Conservation (phyloP, 92 coral and sea anemone genomes). For the Zoanthus gigantus region DNA sequence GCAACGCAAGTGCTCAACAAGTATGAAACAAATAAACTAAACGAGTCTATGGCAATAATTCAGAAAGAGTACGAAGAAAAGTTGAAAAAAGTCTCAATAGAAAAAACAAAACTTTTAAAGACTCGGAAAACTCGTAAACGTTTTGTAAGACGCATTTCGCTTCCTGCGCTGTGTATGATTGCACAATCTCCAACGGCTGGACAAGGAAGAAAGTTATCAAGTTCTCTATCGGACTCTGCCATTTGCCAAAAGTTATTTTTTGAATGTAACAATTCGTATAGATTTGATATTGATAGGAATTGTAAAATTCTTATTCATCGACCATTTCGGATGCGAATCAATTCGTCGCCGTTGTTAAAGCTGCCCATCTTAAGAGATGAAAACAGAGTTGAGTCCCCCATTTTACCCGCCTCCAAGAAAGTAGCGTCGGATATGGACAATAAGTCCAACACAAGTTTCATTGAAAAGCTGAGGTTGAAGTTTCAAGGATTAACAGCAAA, state of each 20-base stretch:
- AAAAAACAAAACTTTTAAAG: constrained; percentile 30
- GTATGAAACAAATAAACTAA: constrained; percentile 22
- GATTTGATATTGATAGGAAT: neutral
- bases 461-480: constrained; percentile 19
- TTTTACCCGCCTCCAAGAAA: neutral
- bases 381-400: constrained; percentile 2
- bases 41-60: constrained; percentile 30
- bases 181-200: neutral
- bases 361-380: constrained; percentile 13
- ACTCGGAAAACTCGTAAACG: neutral
- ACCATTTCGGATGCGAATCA: constrained; percentile 2
- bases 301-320: neutral
- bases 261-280: constrained; percentile 4
- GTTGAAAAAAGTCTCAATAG: constrained; percentile 30
- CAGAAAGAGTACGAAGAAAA: constrained; percentile 34
- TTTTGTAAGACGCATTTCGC: constrained; percentile 32
- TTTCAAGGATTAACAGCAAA: constrained; percentile 8
- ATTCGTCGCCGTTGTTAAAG: constrained; percentile 25
- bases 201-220: constrained; percentile 13
- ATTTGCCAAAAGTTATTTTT: constrained; percentile 1
- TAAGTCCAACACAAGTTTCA: constrained; percentile 6
- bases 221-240: constrained; percentile 36
- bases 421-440: neutral
- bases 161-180: constrained; percentile 5
- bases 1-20: constrained; percentile 29